phyloP scores from a whole-genome alignment of 2,113 vertebrate species.

The Variabilichromis moorii region DNA sequence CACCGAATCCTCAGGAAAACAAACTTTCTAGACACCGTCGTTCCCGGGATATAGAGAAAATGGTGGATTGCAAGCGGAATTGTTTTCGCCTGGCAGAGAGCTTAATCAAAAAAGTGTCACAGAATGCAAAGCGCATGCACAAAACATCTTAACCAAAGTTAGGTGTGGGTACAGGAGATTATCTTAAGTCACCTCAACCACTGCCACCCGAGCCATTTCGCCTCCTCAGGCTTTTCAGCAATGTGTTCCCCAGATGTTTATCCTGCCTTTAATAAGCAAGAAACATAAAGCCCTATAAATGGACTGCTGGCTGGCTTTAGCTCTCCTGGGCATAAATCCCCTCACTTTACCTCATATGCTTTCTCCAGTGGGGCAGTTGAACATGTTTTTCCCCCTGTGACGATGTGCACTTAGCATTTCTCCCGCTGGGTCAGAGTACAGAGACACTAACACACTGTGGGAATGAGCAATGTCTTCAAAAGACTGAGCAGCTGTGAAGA shows the following conservation, averaged over 20 bases:
- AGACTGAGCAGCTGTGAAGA: slow-evolving; percentile 29
- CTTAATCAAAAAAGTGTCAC: slow-evolving; percentile 29
- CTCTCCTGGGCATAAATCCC: slow-evolving; percentile 58
- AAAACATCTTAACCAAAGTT: slow-evolving; percentile 65
- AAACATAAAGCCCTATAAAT: slow-evolving; percentile 66
- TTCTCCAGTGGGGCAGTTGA: background rate
- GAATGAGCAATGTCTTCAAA: slow-evolving; percentile 25
- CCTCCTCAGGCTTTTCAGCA: slow-evolving; percentile 43
- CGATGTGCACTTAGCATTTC: slow-evolving; percentile 29
- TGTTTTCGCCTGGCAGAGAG: slow-evolving; percentile 14
- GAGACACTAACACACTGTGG: slow-evolving; percentile 31
- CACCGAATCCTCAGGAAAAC: slow-evolving; percentile 8
- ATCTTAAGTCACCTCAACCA: slow-evolving; percentile 64
- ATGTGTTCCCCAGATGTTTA: slow-evolving; percentile 76
- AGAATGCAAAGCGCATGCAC: slow-evolving; percentile 51
- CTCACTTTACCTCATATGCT: slow-evolving; percentile 42
- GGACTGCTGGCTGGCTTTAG: slow-evolving; percentile 48
- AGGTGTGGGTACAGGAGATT: slow-evolving; percentile 42
- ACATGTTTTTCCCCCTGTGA: slow-evolving; percentile 18
- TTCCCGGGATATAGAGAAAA: slow-evolving; percentile 16
- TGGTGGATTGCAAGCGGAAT: background rate
- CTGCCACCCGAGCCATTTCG: slow-evolving; percentile 51
- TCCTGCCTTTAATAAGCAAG: slow-evolving; percentile 62
- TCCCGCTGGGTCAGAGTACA: slow-evolving; percentile 29
- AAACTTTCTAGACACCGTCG: slow-evolving; percentile 3